Evolutionary conservation across 1,140 invertebrate species (phyloP), one percentile per base, ranked within the genome.

Genomic region (Carposina sasakii): DNA sequence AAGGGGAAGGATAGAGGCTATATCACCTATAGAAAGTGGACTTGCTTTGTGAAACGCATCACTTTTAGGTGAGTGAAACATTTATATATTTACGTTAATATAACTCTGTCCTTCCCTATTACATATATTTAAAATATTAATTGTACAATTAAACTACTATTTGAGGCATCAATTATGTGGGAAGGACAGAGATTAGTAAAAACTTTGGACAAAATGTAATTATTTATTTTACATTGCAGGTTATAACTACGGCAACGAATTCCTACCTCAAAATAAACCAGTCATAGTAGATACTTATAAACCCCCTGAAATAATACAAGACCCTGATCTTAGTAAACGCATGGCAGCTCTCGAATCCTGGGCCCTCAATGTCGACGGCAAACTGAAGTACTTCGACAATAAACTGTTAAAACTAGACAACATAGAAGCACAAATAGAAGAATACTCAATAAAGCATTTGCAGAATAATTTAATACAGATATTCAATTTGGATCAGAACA

Each of bases 141-240:
- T n/a, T n/a, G n/a, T n/a, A n/a, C n/a, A n/a, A n/a, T 33, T 33
- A 33, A 33, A 4, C 31, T n/a, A 33, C 33, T 6, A 34, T n/a
- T 30, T 53, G 28, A 45, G 30, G 40, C 31, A 46, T n/a, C n/a
- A n/a, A n/a, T 54, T 65, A 57, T 70, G 67, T 71, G 74, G 81
- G 81, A 81, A 84, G 81, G 81, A 84, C 81, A 81, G 77, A 75
- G 65, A n/a, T n/a, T n/a, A n/a, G n/a, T n/a, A n/a, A n/a, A 46
- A 51, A 13, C n/a, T 19, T 41, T 26, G 21, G 13, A 44, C 51
- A 52, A 26, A 24, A 47, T 17, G 53, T 63, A 58, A 62, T n/a
- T 8, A 10, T 24, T 2, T 15, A 24, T 2, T 44, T 48, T 36
- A 23, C 33, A 51, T 77, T 78, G 21, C 77, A 84, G 81, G 60